Base-by-base conservation (phyloP, 2,113 vertebrate species). In the Cisticola juncidis region DNA sequence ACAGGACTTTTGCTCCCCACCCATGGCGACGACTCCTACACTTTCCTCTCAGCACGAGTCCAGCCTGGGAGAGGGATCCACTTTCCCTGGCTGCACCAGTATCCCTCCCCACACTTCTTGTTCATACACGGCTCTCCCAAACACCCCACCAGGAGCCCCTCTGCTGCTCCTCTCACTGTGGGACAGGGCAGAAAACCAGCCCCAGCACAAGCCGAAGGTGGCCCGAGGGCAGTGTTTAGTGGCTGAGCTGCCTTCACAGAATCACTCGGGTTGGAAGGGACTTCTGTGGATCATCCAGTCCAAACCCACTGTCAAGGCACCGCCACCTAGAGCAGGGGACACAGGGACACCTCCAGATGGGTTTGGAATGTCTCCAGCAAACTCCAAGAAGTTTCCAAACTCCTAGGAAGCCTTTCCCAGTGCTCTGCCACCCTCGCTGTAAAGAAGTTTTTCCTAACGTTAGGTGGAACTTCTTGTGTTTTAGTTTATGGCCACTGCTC, bases 21-120 rank as follows among this genome's bases (percentile, higher is more conserved):
- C 72, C 83, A 71, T 14, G 19, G 84, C 7, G 2, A 89, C 11
- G 1, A 89, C 81, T 81, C 14, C 26, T 86, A 42, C 92, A 96
- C 95, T 73, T 88, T 72, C 86, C 93, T 85, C 92, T 92, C 35
- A 93, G 80, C 92, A 89, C n/a, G 22, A 58, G 90, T 26, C 57
- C n/a, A 70, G 36, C 64, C 36, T 51, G 87, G 71, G 70, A 54
- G 80, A 70, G 60, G 13, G 56, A 92, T 90, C 88, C 50, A 12
- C 89, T 77, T 77, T 83, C 80, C 81, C 57, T 25, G 69, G 35
- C 73, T 35, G 69, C 61, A 69, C 12, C 84, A 35, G 24, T 6
- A 23, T 29, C 69, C 60, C 16, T 28, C 20, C 57, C 26, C 60
- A 56, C 40, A 44, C 21, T 26, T 70, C 24, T 20, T 61, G 50